Evolutionary conservation across 2,113 vertebrate species (phyloP).

Genomic region (Rousettus leschenaultii): DNA sequence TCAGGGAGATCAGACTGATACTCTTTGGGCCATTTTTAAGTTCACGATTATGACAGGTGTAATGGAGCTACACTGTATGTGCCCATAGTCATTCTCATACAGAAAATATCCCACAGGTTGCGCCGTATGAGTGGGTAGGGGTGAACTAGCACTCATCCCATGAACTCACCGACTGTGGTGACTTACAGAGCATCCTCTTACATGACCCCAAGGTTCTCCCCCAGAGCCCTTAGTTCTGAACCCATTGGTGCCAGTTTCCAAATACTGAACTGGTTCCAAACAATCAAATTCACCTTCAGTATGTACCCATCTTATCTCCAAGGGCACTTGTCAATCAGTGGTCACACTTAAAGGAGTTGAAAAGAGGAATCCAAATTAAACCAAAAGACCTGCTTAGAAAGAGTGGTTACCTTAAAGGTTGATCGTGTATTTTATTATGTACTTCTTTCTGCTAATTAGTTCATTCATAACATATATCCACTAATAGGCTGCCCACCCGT

Average conservation of each 20-base stretch:
- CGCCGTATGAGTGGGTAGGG: neutral
- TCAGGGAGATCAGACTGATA: neutral
- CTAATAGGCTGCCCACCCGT: neutral
- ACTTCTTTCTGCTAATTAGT: neutral
- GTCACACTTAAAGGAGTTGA: neutral
- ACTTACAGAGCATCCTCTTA: neutral
- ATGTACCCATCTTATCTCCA: neutral
- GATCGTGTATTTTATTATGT: neutral
- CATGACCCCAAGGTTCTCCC: neutral
- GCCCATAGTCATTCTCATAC: neutral
- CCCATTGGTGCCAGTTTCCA: neutral
- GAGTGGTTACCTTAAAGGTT: neutral
- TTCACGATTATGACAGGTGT: neutral
- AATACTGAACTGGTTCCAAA: neutral
- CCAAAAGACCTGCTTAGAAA: neutral
- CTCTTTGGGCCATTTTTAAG: neutral
- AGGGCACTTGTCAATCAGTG: neutral
- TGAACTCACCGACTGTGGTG: neutral
- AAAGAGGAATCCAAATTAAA: neutral
- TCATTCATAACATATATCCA: neutral
- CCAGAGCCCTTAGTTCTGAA: neutral
- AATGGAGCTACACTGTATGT: accelerated
- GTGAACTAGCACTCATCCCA: neutral
- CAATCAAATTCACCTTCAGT: neutral
- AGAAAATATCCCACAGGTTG: too few species aligned